Percentiles rank a stretch among this genome's conserved stretches.
Evolutionary conservation across 2,113 vertebrate species (phyloP).

Genomic region (Poeciliopsis occidentalis): DNA sequence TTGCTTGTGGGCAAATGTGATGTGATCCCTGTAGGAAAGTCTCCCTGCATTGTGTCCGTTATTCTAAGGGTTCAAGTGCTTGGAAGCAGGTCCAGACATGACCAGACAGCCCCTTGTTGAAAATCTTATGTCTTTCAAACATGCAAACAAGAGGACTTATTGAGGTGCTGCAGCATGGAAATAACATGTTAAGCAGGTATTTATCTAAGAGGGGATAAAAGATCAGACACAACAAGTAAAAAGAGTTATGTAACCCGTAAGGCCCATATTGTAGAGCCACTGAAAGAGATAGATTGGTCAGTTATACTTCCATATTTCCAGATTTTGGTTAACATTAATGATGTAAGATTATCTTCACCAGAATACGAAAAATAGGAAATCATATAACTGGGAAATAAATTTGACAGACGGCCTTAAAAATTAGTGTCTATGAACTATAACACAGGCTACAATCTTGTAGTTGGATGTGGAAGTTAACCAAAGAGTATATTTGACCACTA

Average conservation of each 20-base stretch:
- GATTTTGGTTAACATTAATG: conserved; percentile 27
- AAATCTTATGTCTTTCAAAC: conserved; percentile 2
- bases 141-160: not conserved
- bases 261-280: conserved; percentile 8
- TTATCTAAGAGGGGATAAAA: conserved; percentile 5
- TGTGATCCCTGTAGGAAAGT: too few species aligned
- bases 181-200: not conserved
- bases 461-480: too few species aligned
- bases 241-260: not conserved
- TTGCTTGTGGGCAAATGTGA: too few species aligned
- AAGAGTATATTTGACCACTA: too few species aligned
- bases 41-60: too few species aligned
- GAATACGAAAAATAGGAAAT: not conserved
- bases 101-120: not conserved
- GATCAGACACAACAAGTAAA: not conserved
- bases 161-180: not conserved
- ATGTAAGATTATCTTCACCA: conserved; percentile 9
- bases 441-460: too few species aligned
- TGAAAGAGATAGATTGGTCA: conserved; percentile 13
- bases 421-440: too few species aligned
- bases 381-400: too few species aligned
- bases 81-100: not conserved
- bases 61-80: not conserved
- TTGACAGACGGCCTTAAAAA: too few species aligned
- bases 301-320: conserved; percentile 45